phyloP scores from a whole-genome alignment of 2,797 vertebrate genomes.

The Gila robusta region DNA sequence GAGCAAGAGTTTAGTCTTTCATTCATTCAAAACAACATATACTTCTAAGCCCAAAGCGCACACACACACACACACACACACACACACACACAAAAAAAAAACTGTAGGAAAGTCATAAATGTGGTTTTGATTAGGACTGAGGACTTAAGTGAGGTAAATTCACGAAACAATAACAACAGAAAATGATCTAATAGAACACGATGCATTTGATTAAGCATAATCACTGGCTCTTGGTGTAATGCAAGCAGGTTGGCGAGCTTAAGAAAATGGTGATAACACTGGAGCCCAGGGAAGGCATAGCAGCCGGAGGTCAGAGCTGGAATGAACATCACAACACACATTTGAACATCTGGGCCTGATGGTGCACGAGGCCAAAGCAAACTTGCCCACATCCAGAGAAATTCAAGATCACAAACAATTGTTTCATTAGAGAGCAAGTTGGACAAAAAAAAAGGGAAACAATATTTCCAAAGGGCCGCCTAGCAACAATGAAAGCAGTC shows the following conservation, averaged over 20 bases:
- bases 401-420: slow-evolving; percentile 46
- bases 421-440: slow-evolving; percentile 21
- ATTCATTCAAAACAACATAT: slow-evolving; percentile 28
- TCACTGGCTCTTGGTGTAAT: slow-evolving; percentile 30
- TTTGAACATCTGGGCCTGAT: slow-evolving; percentile 56
- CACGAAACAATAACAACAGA: slow-evolving; percentile 25
- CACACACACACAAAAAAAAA: neutral
- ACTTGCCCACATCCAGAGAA: slow-evolving; percentile 40
- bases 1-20: slow-evolving; percentile 8
- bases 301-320: slow-evolving; percentile 39
- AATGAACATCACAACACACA: slow-evolving; percentile 50
- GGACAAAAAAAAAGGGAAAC: neutral
- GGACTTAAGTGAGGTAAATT: slow-evolving; percentile 38
- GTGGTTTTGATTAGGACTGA: slow-evolving; percentile 37
- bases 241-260: slow-evolving; percentile 30
- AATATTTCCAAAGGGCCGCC: neutral
- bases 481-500: slow-evolving; percentile 23
- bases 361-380: slow-evolving; percentile 18
- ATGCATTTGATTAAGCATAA: slow-evolving; percentile 45
- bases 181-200: slow-evolving; percentile 43
- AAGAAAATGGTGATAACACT: slow-evolving; percentile 37
- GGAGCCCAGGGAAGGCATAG: slow-evolving; percentile 5
- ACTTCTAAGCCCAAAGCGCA: slow-evolving; percentile 8
- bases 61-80: neutral
- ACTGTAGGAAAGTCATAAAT: slow-evolving; percentile 13